A percentile compares a stretch with the other conserved stretches of the same genome.
Conservation (phyloP, 2,113 vertebrate species). For the Trinectes maculatus region DNA sequence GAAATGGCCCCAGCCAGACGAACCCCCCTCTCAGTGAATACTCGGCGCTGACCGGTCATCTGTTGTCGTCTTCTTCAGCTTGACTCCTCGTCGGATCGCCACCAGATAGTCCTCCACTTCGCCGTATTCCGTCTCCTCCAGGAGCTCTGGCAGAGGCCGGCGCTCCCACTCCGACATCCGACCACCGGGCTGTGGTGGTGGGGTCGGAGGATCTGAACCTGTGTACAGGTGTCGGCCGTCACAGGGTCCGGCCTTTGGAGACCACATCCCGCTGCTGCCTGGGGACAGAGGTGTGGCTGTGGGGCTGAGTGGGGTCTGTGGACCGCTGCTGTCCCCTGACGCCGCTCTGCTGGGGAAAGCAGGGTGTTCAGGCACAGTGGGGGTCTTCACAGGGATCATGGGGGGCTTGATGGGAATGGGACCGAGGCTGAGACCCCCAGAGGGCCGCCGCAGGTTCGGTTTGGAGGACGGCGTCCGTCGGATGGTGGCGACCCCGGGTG, state of each 20-base stretch:
- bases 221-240: background rate
- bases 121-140: slow-evolving; percentile 60
- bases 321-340: slow-evolving; percentile 25
- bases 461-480: slow-evolving; percentile 95
- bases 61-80: slow-evolving; percentile 88
- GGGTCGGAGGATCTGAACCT: slow-evolving; percentile 60
- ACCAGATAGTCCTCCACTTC: slow-evolving; percentile 90
- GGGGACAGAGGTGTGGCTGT: slow-evolving; percentile 33
- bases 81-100: slow-evolving; percentile 89
- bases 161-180: slow-evolving; percentile 78
- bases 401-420: slow-evolving; percentile 94
- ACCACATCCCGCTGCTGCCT: background rate
- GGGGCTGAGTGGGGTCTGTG: slow-evolving; percentile 43
- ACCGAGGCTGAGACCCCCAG: slow-evolving; percentile 80
- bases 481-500: slow-evolving; percentile 93
- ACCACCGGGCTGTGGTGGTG: slow-evolving; percentile 78
- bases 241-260: slow-evolving; percentile 20
- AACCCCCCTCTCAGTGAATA: slow-evolving; percentile 71
- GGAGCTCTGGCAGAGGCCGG: slow-evolving; percentile 58
- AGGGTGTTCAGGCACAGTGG: slow-evolving; percentile 88
- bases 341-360: slow-evolving; percentile 49
- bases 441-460: slow-evolving; percentile 87
- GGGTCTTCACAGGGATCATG: slow-evolving; percentile 94
- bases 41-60: slow-evolving; percentile 91
- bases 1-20: slow-evolving; percentile 21